Base-by-base conservation (phyloP, 2,888 invertebrate genomes). In the Ophonus ardosiacus region DNA sequence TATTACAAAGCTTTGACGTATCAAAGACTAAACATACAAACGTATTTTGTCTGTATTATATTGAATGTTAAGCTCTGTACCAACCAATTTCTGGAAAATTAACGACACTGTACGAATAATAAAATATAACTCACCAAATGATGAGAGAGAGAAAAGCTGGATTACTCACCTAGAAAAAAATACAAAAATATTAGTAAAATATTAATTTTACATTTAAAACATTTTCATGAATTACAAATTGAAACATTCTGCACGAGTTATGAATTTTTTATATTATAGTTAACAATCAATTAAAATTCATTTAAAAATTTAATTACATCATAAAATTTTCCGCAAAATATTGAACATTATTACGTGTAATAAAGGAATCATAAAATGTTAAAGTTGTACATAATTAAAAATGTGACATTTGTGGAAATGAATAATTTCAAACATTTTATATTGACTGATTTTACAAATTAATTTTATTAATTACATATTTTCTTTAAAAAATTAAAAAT, bases 151-250 rank as follows among this genome's bases (percentile, higher is more conserved):
- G 17, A 57, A 78, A 59, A 56, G 7, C 31, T 56, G 57, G 59
- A 78, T 56, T 57, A 78, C 78, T 78, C 78, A 78, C 78, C 78
- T 78, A 56, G 24, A 57, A 78, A 59, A 78, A 76, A 78, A 76
- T n/a, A 76, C 13, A 31, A 31, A 31, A 56, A 51, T 51, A 56
- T 63, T 63, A 68, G 68, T 38, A 31, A 63, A 7, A 63, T 10
- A 61, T 18, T 18, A 21, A 21, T 10, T 10, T 0, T 10, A 10
- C 18, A 59, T 17, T 3, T 59, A 59, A 59, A 59, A 56, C 56
- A 56, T 56, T 56, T 13, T 56, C 2, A 59, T 59, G 7, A 59
- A 17, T n/a, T 59, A 59, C 59, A 56, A n/a, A 56, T 56, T 56
- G 10, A 31, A 31, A 31, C 6, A 5, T 31, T 31, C 0, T 31